These are phyloP conservation scores for Imbricaverruca yamaguchii DNA, from an alignment of 2,888 invertebrate species.

Conservation along the genomic window DNA sequence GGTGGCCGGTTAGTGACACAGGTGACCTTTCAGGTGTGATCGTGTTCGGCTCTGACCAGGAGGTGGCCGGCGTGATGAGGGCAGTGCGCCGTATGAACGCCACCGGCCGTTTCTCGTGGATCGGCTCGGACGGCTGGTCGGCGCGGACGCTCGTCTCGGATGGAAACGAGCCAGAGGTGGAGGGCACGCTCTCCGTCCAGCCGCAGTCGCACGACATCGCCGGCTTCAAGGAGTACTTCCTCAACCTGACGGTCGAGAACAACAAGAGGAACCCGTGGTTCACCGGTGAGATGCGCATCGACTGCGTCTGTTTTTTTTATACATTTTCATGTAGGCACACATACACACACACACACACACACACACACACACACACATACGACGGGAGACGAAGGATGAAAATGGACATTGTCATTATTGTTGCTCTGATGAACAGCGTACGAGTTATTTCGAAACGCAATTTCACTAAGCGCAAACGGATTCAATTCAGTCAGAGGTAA, in stretches of 20 bases:
- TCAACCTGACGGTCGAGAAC: constrained; percentile 70
- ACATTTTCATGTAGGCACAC: too few relatives aligned
- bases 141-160: constrained; percentile 76
- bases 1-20: too few relatives aligned
- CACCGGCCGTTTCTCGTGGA: constrained; percentile 87
- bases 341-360: too few relatives aligned
- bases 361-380: too few relatives aligned
- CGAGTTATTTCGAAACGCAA: too few relatives aligned
- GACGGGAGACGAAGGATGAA: too few relatives aligned
- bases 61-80: constrained; percentile 90
- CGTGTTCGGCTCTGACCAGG: constrained; percentile 92
- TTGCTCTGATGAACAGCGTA: too few relatives aligned
- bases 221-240: constrained; percentile 82
- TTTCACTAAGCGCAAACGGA: too few relatives aligned
- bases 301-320: too few relatives aligned
- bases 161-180: constrained; percentile 80
- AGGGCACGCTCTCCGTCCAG: constrained; percentile 90
- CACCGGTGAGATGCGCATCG: constrained; percentile 52
- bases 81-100: constrained; percentile 81
- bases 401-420: too few relatives aligned
- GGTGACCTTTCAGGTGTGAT: constrained; percentile 63
- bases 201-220: constrained; percentile 82
- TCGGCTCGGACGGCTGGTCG: constrained; percentile 95
- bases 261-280: constrained; percentile 94
- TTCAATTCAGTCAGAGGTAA: too few relatives aligned